Conservation (phyloP, 2,113 vertebrate genomes). For the Argyrosomus japonicus region DNA sequence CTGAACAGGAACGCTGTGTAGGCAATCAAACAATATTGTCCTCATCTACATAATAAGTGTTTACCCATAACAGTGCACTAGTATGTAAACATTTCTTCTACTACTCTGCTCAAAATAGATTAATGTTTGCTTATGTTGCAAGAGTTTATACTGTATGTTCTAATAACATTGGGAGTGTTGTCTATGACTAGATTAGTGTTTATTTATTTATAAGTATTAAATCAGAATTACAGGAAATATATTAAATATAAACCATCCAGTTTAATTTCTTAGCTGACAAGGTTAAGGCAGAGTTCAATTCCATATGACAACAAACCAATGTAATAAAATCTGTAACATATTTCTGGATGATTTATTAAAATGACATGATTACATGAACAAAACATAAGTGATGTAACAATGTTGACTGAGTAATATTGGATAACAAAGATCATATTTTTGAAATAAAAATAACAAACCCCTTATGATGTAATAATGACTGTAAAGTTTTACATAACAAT, state of each 20-base stretch:
- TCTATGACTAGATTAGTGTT: background rate
- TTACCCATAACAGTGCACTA: constrained; percentile 11
- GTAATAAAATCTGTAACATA: background rate
- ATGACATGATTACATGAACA: background rate
- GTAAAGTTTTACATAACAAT: background rate
- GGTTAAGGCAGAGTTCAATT: background rate
- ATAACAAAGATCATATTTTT: background rate
- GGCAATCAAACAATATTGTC: constrained; percentile 16
- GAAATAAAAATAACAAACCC: background rate
- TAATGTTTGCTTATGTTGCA: constrained; percentile 32
- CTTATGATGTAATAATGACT: background rate
- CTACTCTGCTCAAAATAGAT: constrained; percentile 38
- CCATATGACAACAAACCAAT: background rate
- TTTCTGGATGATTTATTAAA: background rate
- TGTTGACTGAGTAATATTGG: background rate
- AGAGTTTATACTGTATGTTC: constrained; percentile 35
- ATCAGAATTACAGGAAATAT: constrained; percentile 6
- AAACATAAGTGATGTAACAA: background rate
- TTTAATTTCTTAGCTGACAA: background rate
- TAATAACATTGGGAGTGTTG: constrained; percentile 1
- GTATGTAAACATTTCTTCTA: constrained; percentile 46
- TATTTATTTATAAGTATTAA: constrained; percentile 23
- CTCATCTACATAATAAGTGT: constrained; percentile 5
- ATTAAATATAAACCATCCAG: background rate
- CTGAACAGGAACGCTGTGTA: constrained; percentile 1